Base-by-base conservation (phyloP, 1,140 invertebrate species). In the Aphelenchoides besseyi region DNA sequence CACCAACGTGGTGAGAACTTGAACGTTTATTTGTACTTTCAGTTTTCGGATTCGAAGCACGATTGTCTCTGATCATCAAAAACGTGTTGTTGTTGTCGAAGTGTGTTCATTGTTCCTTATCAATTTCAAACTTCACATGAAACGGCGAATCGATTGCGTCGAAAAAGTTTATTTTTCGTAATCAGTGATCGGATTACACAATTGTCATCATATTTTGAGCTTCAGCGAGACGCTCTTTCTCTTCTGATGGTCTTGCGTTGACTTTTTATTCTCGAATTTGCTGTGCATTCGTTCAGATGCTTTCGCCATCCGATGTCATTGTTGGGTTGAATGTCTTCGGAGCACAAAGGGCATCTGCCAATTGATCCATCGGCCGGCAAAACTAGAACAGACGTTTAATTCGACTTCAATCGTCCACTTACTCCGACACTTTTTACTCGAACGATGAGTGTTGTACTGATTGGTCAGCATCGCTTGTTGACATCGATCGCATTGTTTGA, bases 221-320 rank as follows among this genome's bases (percentile, higher is more conserved):
- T n/a, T n/a, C n/a, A n/a, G n/a, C n/a, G 41, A 12, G 12, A 23
- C 41, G 12, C 12, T 23, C 41, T 48, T 48, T 23, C 12, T 12
- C 41, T 48, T 48, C 41, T 48, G n/a, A n/a, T n/a, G n/a, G n/a
- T 48, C 41, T 48, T 48, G 2, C 29, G 18, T 69, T 61, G 26
- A 66, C 5, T 32, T 41, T 61, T 57, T 33, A 23, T 32, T n/a
- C 69, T 23, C 12, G 33, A 26, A 33, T 70, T 70, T 35, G 69
- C 57, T 29, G 30, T 16, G 54, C 69, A 70, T 70, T 70, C 52
- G 16, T 62, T 23, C 18, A 70, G 29, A 67, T 70, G 69, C n/a
- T 62, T 29, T n/a, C 61, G 36, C 69, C 69, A 70, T 2, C 69
- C 69, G 32, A 70, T 62, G 33, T 70, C 69, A 54, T 70, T 70